Conservation (phyloP, 2,888 invertebrate species). For the Aphelenchoides bicaudatus region DNA sequence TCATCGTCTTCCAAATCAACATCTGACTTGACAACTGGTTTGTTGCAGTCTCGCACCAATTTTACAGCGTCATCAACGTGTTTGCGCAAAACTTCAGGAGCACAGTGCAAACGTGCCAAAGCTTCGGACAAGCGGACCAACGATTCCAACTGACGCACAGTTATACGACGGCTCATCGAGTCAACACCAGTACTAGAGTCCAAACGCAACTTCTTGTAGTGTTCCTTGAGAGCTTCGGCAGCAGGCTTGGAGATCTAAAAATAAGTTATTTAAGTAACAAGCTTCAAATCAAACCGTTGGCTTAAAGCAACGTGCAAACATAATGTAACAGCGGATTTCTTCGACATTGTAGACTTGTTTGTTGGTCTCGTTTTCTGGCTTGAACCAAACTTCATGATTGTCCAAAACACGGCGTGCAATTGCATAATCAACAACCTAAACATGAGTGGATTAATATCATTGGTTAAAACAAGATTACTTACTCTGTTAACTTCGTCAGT, state of each 20-base stretch:
- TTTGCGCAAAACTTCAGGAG: constrained; percentile 72
- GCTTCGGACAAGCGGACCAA: constrained; percentile 93
- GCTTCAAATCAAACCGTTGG: constrained; percentile 69
- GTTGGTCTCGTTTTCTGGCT: constrained; percentile 68
- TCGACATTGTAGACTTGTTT: constrained; percentile 80
- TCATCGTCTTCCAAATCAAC: constrained; percentile 70
- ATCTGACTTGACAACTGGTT: constrained; percentile 85
- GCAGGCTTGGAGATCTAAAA: constrained; percentile 70
- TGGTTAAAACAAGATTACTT: constrained; percentile 21
- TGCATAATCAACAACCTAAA: constrained; percentile 82
- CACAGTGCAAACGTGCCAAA: constrained; percentile 91
- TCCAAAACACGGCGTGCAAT: constrained; percentile 93
- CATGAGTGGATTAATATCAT: constrained; percentile 4
- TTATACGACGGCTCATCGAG: constrained; percentile 69
- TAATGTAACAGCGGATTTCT: constrained; percentile 88
- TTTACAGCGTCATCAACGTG: constrained; percentile 89
- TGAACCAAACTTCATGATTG: constrained; percentile 70
- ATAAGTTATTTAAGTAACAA: constrained; percentile 3
- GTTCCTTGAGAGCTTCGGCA: constrained; percentile 76
- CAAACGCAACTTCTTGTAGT: constrained; percentile 81
- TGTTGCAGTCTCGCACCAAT: constrained; percentile 62
- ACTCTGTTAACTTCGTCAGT: constrained; percentile 92
- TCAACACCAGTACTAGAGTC: constrained; percentile 67
- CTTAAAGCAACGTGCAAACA: constrained; percentile 90
- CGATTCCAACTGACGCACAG: constrained; percentile 89